Evolutionary conservation across 2,113 vertebrate genomes (phyloP).

Genomic region (Melanostigma gelatinosum): DNA sequence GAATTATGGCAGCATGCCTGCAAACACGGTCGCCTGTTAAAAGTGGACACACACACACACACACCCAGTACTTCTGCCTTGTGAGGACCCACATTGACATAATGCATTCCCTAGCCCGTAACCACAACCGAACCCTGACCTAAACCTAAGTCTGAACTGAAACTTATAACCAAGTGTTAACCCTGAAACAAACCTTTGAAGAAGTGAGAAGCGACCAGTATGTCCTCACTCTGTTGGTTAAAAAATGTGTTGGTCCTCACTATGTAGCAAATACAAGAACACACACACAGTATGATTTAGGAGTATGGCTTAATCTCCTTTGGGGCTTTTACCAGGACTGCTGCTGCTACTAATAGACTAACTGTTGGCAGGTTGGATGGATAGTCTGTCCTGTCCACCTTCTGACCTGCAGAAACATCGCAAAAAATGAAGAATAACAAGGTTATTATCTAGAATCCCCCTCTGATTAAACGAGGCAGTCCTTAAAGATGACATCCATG

Average conservation of each 20-base stretch:
- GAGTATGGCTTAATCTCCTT: constrained; percentile 74
- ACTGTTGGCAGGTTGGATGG: constrained; percentile 53
- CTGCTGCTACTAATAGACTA: constrained; percentile 73
- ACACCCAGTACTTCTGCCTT: background rate
- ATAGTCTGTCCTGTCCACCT: constrained; percentile 43
- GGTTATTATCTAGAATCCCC: background rate
- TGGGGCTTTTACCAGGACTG: constrained; percentile 69
- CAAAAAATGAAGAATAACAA: background rate
- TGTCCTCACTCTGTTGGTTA: background rate
- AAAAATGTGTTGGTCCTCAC: background rate
- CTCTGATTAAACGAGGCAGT: background rate
- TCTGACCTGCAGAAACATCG: constrained; percentile 32
- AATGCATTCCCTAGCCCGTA: background rate
- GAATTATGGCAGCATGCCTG: background rate
- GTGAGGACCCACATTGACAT: background rate
- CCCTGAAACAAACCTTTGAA: background rate
- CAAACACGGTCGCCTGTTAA: background rate
- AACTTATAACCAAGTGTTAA: background rate
- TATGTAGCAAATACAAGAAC: background rate
- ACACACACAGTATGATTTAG: constrained; percentile 37
- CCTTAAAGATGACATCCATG: background rate
- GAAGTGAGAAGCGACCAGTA: background rate
- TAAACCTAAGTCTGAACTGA: background rate
- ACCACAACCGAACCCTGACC: background rate
- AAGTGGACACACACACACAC: background rate